These are phyloP conservation scores for Leuciscus waleckii DNA, from an alignment of 2,797 vertebrate species.

Conservation along the genomic window DNA sequence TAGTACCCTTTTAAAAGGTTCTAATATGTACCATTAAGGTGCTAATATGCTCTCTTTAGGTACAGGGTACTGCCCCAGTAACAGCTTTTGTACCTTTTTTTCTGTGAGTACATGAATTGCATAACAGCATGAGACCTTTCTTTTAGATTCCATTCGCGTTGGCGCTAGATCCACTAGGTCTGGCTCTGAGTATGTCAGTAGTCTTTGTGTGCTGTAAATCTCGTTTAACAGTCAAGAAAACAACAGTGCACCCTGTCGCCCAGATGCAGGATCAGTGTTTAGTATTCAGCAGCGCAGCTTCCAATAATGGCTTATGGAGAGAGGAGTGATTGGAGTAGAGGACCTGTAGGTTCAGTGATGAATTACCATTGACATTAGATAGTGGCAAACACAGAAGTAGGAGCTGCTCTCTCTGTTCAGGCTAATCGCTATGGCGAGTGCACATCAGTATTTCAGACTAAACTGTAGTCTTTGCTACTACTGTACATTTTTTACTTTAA, in stretches of 20 bases:
- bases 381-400: neutral
- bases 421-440: neutral
- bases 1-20: neutral
- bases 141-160: conserved; percentile 1
- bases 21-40: neutral
- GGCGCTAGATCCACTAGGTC: neutral
- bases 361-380: conserved; percentile 40
- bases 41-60: neutral
- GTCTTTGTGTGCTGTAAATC: conserved; percentile 19
- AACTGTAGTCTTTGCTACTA: neutral
- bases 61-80: neutral
- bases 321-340: conserved; percentile 60
- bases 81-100: neutral
- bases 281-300: conserved; percentile 55
- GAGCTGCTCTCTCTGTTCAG: neutral
- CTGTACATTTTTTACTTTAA: neutral
- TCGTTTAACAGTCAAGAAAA: conserved; percentile 26
- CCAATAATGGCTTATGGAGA: conserved; percentile 52
- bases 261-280: conserved; percentile 34
- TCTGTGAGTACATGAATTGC: neutral
- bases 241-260: conserved; percentile 18
- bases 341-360: conserved; percentile 36
- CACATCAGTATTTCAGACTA: conserved; percentile 5
- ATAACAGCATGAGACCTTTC: neutral
- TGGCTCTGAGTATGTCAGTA: neutral